Percentiles rank a stretch among this genome's conserved stretches.
phyloP scores from a whole-genome alignment of 2,113 vertebrate species.

The Scomber scombrus region DNA sequence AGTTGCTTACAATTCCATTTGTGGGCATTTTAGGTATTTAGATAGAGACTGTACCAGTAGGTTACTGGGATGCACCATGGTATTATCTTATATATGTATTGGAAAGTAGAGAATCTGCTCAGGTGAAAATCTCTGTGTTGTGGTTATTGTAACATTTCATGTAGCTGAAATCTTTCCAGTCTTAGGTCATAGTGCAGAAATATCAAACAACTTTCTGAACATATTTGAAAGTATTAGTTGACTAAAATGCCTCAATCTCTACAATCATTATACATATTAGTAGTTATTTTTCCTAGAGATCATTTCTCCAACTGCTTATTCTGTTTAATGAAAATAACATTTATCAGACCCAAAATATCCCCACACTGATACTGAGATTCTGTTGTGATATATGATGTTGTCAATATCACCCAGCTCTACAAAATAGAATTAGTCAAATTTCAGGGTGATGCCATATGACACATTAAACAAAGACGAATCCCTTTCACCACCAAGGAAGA shows the following conservation, averaged over 20 bases:
- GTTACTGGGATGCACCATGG: too few relatives aligned
- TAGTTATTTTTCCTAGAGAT: not conserved
- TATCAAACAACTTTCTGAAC: not conserved
- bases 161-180: not conserved
- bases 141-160: not conserved
- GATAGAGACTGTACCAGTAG: too few relatives aligned
- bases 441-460: not conserved
- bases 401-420: not conserved
- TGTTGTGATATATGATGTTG: constrained; percentile 3
- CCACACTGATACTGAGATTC: not conserved
- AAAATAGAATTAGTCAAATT: not conserved
- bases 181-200: not conserved
- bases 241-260: not conserved
- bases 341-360: constrained; percentile 13
- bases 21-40: too few relatives aligned
- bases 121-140: not conserved
- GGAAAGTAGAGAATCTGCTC: constrained; percentile 12
- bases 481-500: constrained; percentile 1
- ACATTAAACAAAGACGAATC: constrained; percentile 23
- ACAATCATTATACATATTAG: not conserved
- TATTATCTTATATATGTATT: too few relatives aligned
- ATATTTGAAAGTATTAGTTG: not conserved
- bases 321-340: constrained; percentile 1
- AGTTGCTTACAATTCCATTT: too few relatives aligned
- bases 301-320: not conserved